These are phyloP conservation scores for Armadillidium nasatum DNA, from an alignment of 1,140 invertebrate genomes.

Conservation along the genomic window DNA sequence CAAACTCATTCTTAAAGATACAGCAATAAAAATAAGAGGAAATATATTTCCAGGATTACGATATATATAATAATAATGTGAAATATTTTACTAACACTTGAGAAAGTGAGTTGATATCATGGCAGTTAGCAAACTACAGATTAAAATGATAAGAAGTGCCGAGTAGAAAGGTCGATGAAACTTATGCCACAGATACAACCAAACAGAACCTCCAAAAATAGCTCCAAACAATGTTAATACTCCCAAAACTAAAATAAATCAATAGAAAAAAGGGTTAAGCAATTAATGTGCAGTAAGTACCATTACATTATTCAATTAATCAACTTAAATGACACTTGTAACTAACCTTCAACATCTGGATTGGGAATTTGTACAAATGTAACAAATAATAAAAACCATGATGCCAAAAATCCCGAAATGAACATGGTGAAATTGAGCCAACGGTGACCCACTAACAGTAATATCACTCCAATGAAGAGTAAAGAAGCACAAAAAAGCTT, in stretches of 20 bases:
- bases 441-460: constrained; percentile 58
- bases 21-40: background rate
- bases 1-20: too few species aligned
- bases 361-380: constrained; percentile 44
- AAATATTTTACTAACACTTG: constrained; percentile 54
- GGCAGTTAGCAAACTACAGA: constrained; percentile 56
- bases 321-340: background rate
- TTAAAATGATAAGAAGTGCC: constrained; percentile 55
- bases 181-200: constrained; percentile 55
- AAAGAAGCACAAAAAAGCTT: constrained; percentile 51
- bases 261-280: too few species aligned
- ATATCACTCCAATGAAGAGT: constrained; percentile 58
- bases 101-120: constrained; percentile 55
- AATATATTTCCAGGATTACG: constrained; percentile 3
- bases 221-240: constrained; percentile 49
- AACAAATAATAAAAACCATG: constrained; percentile 39
- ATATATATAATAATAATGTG: too few species aligned
- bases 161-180: constrained; percentile 58
- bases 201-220: constrained; percentile 52
- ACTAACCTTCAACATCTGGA: constrained; percentile 41
- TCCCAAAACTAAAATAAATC: constrained; percentile 38
- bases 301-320: too few species aligned
- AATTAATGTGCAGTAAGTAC: too few species aligned
- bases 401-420: constrained; percentile 48
- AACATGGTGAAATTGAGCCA: constrained; percentile 61